Conservation (phyloP, 2,113 vertebrate genomes). For the Carollia perspicillata region DNA sequence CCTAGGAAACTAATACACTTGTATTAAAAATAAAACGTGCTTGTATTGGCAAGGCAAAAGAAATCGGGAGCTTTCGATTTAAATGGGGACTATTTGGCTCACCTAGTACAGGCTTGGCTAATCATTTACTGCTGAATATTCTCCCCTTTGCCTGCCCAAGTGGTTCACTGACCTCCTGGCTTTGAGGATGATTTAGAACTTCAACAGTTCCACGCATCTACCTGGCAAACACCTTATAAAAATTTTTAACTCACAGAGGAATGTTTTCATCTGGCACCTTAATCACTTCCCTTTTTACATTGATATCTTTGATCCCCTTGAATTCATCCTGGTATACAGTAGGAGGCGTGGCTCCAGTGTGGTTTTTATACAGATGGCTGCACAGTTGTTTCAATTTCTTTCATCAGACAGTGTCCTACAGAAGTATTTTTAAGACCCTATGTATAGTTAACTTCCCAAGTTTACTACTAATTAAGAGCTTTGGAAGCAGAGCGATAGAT, state of each 20-base stretch:
- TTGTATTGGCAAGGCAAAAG: neutral
- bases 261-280: constrained; percentile 11
- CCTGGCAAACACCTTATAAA: neutral
- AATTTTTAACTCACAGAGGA: neutral
- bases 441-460: constrained; percentile 67
- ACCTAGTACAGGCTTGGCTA: constrained; percentile 49
- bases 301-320: neutral
- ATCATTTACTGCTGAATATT: constrained; percentile 73
- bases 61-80: constrained; percentile 38
- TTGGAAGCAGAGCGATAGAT: constrained; percentile 57
- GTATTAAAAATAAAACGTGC: neutral
- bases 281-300: neutral
- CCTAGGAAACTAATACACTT: neutral
- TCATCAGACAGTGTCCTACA: constrained; percentile 14
- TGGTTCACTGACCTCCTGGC: neutral
- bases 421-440: constrained; percentile 69
- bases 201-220: neutral
- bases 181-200: constrained; percentile 49
- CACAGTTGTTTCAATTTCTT: neutral
- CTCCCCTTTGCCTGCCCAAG: neutral
- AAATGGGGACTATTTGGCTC: constrained; percentile 64
- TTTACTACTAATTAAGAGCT: constrained; percentile 65
- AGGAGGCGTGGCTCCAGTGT: neutral
- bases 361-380: neutral
- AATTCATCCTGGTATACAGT: neutral